Evolutionary conservation across 37 sponge, comb jelly and placozoan genomes (phyloP).

Genomic region (Agelas oroides): DNA sequence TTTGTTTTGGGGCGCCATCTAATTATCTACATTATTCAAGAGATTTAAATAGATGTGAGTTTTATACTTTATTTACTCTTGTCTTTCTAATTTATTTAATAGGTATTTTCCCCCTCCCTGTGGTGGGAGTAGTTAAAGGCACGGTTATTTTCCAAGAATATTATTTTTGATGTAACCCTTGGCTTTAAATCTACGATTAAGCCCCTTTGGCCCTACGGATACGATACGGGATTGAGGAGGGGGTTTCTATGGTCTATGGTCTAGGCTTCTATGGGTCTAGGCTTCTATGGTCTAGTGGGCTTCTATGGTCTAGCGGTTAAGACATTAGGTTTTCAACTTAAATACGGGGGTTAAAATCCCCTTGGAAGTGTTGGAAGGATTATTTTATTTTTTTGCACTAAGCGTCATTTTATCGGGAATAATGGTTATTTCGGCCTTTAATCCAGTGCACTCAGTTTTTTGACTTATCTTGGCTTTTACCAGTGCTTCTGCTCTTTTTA

Average conservation of each 20-base stretch:
- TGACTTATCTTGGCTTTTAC: constrained; percentile 75
- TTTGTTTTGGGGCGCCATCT: constrained; percentile 79
- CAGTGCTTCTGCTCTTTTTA: constrained; percentile 77
- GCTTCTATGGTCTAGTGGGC: neutral
- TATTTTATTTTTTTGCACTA: constrained; percentile 72
- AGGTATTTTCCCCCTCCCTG: constrained; percentile 64
- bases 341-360: constrained; percentile 77
- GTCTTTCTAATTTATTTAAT: constrained; percentile 64
- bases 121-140: constrained; percentile 61
- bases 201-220: no score
- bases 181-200: no score
- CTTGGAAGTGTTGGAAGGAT: constrained; percentile 69
- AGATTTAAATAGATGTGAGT: constrained; percentile 77
- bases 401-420: constrained; percentile 69
- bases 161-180: neutral
- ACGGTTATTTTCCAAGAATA: constrained; percentile 20
- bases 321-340: constrained; percentile 85
- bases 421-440: constrained; percentile 81
- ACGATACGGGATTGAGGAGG: no score
- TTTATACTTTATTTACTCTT: constrained; percentile 61
- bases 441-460: constrained; percentile 84
- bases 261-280: no score
- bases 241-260: no score
- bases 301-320: constrained; percentile 79
- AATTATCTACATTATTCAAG: constrained; percentile 53